Base-by-base conservation (phyloP, 1,140 invertebrate genomes). In the Coenobita brevimanus region DNA sequence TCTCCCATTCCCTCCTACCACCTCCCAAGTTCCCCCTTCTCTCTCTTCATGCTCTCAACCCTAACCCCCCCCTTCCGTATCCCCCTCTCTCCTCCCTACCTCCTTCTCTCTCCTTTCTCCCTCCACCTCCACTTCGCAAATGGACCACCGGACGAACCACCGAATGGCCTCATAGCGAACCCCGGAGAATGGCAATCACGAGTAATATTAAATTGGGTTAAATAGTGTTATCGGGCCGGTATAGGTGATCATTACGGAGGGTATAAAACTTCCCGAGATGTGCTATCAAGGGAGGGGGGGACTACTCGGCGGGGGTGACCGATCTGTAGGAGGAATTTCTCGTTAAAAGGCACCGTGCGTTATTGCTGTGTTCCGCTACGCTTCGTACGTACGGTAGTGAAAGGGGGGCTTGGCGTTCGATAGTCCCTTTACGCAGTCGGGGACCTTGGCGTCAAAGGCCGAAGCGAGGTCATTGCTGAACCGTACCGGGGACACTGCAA, bases 161-260 rank as follows among this genome's bases (percentile, higher is more conserved):
- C 21, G 36, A 82, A 82, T 46, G 79, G 79, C 41, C 64, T 82
- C 79, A n/a, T 82, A 54, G 64, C 60, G 62, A 60, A 41, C 79
- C 64, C 36, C 43, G 38, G 41, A 82, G 62, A 82, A 82, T 82
- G 36, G 79, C 67, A 82, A 82, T 82, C 79, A 82, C 60, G 60
- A 67, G 79, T 82, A 82, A 82, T 82, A 82, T 82, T 82, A 82
- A 82, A 82, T 82, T 82, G 79, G 79, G 79, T 67, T 82, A 82
- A 82, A 82, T 62, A 82, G 79, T 82, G 79, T 82, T 82, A 82
- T 82, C 79, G 79, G 3, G 4, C 30, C 6, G 64, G 21, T 36
- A 10, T 27, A 57, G 36, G 60, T 67, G 62, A 60, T 67, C 62
- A 82, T 82, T 67, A 82, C 79, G 62, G 64, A 67, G 60, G 36